These are phyloP conservation scores for Pteromalus puparum DNA, from an alignment of 1,140 invertebrate species.

Conservation along the genomic window DNA sequence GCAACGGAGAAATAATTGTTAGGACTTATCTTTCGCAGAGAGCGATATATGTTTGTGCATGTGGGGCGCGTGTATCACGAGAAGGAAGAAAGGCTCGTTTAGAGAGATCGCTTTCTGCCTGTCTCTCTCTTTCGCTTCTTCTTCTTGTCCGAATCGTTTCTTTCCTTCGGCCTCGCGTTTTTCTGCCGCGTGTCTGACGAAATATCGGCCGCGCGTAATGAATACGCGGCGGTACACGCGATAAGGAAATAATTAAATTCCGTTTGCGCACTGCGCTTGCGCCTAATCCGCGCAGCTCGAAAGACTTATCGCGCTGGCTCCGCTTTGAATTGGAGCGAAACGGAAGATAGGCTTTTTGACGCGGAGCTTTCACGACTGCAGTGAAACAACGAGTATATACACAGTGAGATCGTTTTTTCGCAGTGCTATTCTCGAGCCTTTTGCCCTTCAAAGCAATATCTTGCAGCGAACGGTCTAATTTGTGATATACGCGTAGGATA, in stretches of 20 bases:
- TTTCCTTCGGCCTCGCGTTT: not conserved
- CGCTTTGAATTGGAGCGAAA: not conserved
- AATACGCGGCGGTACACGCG: not conserved
- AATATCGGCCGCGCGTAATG: not conserved
- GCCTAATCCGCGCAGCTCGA: not conserved
- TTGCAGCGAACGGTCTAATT: too few species aligned
- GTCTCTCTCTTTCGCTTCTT: not conserved
- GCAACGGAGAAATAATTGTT: slow-evolving; percentile 28
- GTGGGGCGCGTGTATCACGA: not conserved
- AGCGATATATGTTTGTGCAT: not conserved
- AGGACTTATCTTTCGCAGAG: slow-evolving; percentile 8
- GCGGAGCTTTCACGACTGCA: too few species aligned
- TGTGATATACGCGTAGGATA: too few species aligned
- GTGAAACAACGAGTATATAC: too few species aligned
- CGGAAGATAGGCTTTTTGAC: not conserved
- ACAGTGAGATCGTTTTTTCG: too few species aligned
- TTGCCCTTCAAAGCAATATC: too few species aligned
- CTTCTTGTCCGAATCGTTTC: not conserved
- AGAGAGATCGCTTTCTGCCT: slow-evolving; percentile 22
- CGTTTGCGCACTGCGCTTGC: not conserved
- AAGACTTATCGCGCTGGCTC: not conserved
- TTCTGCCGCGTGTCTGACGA: not conserved
- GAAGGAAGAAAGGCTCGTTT: not conserved
- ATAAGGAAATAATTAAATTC: slow-evolving; percentile 43
- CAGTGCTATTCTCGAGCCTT: too few species aligned